Conservation (phyloP, 2,888 invertebrate species). For the Chrysolina americana region DNA sequence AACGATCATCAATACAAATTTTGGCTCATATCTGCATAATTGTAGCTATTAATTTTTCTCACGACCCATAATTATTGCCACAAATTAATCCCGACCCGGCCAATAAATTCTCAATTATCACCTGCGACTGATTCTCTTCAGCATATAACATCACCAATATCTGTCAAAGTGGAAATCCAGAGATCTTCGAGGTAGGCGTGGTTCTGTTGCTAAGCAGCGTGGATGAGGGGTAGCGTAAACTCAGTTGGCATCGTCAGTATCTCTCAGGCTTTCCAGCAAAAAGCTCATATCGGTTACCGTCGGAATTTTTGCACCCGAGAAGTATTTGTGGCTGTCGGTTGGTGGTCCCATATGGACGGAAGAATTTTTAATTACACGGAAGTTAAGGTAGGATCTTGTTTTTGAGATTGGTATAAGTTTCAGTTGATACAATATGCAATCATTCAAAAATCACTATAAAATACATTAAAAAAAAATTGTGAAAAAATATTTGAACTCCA, state of each 20-base stretch:
- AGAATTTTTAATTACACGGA: neutral
- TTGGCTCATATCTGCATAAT: neutral
- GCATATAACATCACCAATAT: slow-evolving; percentile 47
- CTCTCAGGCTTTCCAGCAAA: slow-evolving; percentile 58
- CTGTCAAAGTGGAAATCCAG: slow-evolving; percentile 54
- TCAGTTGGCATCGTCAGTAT: slow-evolving; percentile 60
- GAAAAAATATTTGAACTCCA: no score
- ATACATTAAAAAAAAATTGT: no score
- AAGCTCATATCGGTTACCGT: slow-evolving; percentile 37
- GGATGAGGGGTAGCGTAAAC: slow-evolving; percentile 64
- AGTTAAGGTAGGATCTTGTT: neutral
- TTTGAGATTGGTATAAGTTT: neutral
- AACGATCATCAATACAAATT: no score
- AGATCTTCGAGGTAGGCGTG: slow-evolving; percentile 62
- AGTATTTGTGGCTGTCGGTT: slow-evolving; percentile 31
- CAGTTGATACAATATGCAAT: no score
- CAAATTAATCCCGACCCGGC: slow-evolving; percentile 1
- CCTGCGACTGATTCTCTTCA: slow-evolving; percentile 31
- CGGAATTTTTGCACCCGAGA: slow-evolving; percentile 23
- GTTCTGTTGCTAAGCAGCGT: slow-evolving; percentile 66
- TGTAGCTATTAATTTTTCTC: neutral
- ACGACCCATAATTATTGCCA: neutral
- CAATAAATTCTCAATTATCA: slow-evolving; percentile 40
- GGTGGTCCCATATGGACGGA: slow-evolving; percentile 1
- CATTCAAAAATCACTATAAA: no score